Evolutionary conservation across 2,113 vertebrate genomes (phyloP).

Genomic region (Varanus salvator): DNA sequence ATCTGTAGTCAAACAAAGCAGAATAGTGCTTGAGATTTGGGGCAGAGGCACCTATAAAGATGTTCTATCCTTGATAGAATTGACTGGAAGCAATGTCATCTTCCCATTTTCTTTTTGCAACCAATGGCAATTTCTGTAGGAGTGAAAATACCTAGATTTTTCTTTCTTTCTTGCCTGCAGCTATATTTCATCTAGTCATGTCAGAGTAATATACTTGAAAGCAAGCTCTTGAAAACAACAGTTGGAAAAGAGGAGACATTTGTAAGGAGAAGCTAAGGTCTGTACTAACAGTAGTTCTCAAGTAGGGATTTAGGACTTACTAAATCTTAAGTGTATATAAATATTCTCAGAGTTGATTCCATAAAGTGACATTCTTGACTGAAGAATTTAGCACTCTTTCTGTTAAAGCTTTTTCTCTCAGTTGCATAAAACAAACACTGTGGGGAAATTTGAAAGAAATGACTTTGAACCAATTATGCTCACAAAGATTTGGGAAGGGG

Average conservation of each 20-base stretch:
- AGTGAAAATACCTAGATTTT: neutral
- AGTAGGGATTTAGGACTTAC: neutral
- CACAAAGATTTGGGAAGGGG: neutral
- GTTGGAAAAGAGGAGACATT: neutral
- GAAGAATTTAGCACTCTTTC: fast-evolving
- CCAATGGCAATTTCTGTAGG: neutral
- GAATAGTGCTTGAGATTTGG: neutral
- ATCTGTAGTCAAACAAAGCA: conserved; percentile 5
- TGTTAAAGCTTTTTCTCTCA: conserved; percentile 17
- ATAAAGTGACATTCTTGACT: conserved; percentile 4
- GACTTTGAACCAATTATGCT: neutral
- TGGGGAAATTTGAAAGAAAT: neutral
- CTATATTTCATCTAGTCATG: conserved; percentile 21
- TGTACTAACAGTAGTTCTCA: neutral
- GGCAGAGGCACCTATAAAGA: conserved; percentile 19
- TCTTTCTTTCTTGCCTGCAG: conserved; percentile 20
- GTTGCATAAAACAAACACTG: neutral
- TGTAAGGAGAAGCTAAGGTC: neutral
- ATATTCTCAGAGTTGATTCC: neutral
- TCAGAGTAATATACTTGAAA: conserved; percentile 11
- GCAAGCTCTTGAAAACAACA: neutral
- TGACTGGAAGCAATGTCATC: neutral
- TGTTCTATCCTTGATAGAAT: neutral
- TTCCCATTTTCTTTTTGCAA: conserved; percentile 11
- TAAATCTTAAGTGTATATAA: neutral